A percentile compares a stretch with the other conserved stretches of the same genome.
Conservation (phyloP, 2,797 vertebrate species). For the Sebastes steindachneri region DNA sequence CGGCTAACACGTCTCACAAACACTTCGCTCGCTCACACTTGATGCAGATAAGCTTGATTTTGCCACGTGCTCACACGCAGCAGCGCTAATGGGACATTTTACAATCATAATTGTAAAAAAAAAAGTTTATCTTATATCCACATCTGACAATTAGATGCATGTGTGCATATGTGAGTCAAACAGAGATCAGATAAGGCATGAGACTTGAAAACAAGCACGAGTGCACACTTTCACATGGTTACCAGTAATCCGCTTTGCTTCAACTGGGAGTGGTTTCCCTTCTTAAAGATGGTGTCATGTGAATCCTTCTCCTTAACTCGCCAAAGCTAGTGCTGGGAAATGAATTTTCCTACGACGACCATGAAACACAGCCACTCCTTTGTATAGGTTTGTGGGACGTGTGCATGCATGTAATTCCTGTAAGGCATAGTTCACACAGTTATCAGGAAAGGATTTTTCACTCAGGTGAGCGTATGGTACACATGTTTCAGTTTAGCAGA, state of each 20-base stretch:
- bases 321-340: neutral
- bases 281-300: conserved; percentile 17
- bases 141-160: neutral
- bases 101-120: neutral
- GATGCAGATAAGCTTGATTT: neutral
- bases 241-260: conserved; percentile 12
- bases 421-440: neutral
- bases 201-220: neutral
- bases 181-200: neutral
- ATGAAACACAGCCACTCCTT: neutral
- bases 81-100: neutral
- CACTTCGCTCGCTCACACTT: neutral
- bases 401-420: neutral
- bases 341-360: neutral
- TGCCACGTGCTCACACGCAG: neutral
- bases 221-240: conserved; percentile 1
- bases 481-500: neutral
- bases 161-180: neutral
- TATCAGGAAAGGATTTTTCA: conserved; percentile 1
- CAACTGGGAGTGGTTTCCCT: conserved; percentile 35
- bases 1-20: neutral
- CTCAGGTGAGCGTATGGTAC: neutral
- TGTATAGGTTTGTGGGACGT: neutral
- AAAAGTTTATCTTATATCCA: neutral
- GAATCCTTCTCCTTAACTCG: neutral